phyloP scores from a whole-genome alignment of 2,113 vertebrate species.

The Pogona vitticeps region DNA sequence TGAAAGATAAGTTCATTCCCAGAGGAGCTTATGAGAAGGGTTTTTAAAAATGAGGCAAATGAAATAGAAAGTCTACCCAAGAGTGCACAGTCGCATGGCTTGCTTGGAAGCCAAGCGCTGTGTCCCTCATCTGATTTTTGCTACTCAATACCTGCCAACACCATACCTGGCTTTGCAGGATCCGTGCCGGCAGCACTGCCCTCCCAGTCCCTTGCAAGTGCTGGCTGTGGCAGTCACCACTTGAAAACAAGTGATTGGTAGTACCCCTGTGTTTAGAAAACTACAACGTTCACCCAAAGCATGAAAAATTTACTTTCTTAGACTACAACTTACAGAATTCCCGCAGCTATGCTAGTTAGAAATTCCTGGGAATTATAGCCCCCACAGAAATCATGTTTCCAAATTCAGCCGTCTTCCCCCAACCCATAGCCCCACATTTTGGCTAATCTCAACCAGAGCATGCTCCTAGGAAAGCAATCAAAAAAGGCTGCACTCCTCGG shows the following conservation, averaged over 20 bases:
- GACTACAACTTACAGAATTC: too few species aligned
- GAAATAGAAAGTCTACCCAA: slow-evolving; percentile 22
- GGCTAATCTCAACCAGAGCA: too few species aligned
- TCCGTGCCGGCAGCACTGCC: not conserved
- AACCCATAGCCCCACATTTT: too few species aligned
- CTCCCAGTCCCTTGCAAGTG: not conserved
- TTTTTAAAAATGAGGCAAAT: slow-evolving; percentile 18
- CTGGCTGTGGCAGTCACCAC: not conserved
- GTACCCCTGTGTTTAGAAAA: not conserved
- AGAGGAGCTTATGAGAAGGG: slow-evolving; percentile 16
- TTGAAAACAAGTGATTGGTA: not conserved
- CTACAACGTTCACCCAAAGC: not conserved
- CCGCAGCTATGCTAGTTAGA: too few species aligned
- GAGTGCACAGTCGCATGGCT: not conserved
- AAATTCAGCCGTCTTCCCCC: too few species aligned
- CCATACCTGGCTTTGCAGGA: not conserved
- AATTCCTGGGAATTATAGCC: too few species aligned
- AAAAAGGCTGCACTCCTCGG: too few species aligned
- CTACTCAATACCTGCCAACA: not conserved
- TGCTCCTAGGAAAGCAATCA: too few species aligned
- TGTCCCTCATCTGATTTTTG: not conserved
- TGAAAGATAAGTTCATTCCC: slow-evolving; percentile 36
- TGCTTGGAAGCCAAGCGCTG: slow-evolving; percentile 7
- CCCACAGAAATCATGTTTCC: too few species aligned
- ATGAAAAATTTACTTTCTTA: too few species aligned